A percentile compares a stretch with the other conserved stretches of the same genome.
Conservation (phyloP, 2,113 vertebrate species). For the Plestiodon gilberti region DNA sequence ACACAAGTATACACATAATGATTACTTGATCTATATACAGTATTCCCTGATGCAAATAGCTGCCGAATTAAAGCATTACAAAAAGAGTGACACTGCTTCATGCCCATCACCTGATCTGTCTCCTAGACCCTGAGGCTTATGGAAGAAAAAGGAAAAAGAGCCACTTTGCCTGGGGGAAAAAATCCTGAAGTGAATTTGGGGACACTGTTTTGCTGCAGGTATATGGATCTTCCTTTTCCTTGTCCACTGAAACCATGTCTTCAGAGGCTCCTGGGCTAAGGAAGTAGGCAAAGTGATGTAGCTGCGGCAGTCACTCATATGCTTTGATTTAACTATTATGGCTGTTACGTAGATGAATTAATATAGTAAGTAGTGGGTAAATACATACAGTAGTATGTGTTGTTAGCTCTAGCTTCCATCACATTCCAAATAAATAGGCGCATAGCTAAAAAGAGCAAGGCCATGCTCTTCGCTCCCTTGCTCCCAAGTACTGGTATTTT, state of each 20-base stretch:
- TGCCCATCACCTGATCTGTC: neutral
- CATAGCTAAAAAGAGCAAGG: neutral
- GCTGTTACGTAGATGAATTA: neutral
- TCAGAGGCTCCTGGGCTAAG: neutral
- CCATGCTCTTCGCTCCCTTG: neutral
- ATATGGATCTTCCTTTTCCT: neutral
- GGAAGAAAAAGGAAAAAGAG: neutral
- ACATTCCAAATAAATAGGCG: neutral
- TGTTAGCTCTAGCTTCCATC: neutral
- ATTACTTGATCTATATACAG: neutral
- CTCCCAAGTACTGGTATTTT: too few relatives aligned
- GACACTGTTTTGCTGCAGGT: too few relatives aligned
- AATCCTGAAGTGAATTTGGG: neutral
- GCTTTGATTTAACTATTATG: neutral
- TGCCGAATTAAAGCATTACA: neutral
- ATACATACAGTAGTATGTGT: neutral
- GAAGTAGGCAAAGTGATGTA: neutral
- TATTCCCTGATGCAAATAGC: neutral
- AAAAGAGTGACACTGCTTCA: neutral
- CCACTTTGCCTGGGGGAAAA: neutral
- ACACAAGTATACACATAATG: neutral
- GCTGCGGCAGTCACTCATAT: too few relatives aligned
- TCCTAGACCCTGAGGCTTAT: neutral
- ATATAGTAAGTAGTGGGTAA: neutral
- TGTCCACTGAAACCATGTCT: neutral